Base-by-base conservation (phyloP, 2,113 vertebrate species). In the Copsychus sechellarum region DNA sequence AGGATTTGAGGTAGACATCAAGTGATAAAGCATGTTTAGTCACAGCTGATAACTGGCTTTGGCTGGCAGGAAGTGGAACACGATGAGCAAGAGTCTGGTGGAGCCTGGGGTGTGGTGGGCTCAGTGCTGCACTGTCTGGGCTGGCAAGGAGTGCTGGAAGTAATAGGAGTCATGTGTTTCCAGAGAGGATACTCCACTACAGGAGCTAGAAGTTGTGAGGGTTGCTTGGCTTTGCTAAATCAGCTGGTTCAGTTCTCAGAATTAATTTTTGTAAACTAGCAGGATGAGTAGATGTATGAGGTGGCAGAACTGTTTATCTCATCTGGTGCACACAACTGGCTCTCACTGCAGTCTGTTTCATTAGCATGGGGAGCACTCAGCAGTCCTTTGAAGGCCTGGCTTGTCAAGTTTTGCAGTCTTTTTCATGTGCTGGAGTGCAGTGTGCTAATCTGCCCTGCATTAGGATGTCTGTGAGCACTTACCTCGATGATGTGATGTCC, bases 61-160 rank as follows among this genome's bases (percentile, higher is more conserved):
- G 14, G 64, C 93, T 92, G 81, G 45, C 92, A 89, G 97, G 95
- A 97, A 92, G 28, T 28, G 38, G 71, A 91, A 65, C 74, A 58
- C 22, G 95, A 88, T 83, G 95, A 96, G 80, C 88, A 74, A 64
- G 93, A 92, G 81, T 33, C 64, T 66, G n/a, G 38, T 56, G 85
- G 82, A 34, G 78, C 43, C n/a, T 50, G 92, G 95, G 93, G 88
- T 85, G 91, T 47, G 90, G 90, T 91, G 51, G 5, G 0, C 14
- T 57, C 18, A 2, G 57, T 26, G 31, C 76, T n/a, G 92, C 43
- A 1, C 70, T 56, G 29, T 34, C 90, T 76, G 91, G 43, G 43
- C 65, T 80, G 10, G 48, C 22, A 34, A 12, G 87, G 56, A 87
- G 53, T 31, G 31, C 13, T 45, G 84, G 26, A 28, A 23, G 42